These are phyloP conservation scores for Erpetoichthys calabaricus DNA, from an alignment of 2,797 vertebrate species.

Conservation along the genomic window DNA sequence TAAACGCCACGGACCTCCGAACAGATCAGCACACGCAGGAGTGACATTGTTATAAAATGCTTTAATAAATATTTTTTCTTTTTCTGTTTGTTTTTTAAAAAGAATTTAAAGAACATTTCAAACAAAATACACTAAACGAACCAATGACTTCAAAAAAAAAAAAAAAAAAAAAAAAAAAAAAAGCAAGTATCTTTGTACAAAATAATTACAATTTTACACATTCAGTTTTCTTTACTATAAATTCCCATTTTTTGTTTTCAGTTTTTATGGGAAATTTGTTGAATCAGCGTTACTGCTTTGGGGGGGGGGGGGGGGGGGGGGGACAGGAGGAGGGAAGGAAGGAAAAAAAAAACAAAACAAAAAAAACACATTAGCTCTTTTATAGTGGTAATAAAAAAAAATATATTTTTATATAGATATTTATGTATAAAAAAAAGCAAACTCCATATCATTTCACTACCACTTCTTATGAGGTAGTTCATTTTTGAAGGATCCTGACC, in stretches of 20 bases:
- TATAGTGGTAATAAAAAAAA: slow-evolving; percentile 27
- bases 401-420: slow-evolving; percentile 24
- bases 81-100: slow-evolving; percentile 39
- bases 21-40: too few relatives aligned
- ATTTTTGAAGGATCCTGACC: slow-evolving; percentile 26
- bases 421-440: slow-evolving; percentile 9
- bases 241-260: slow-evolving; percentile 23
- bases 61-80: slow-evolving; percentile 84
- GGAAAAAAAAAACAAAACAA: slow-evolving; percentile 13
- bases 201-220: slow-evolving; percentile 52
- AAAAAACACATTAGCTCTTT: slow-evolving; percentile 32
- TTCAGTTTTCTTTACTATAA: slow-evolving; percentile 28
- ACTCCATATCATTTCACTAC: slow-evolving; percentile 28
- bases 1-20: too few relatives aligned
- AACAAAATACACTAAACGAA: slow-evolving; percentile 67
- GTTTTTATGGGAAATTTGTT: slow-evolving; percentile 18
- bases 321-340: too few relatives aligned
- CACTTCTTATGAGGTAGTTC: slow-evolving; percentile 39
- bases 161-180: slow-evolving; percentile 33
- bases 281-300: slow-evolving; percentile 3
- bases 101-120: slow-evolving; percentile 56
- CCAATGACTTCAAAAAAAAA: slow-evolving; percentile 47
- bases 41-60: slow-evolving; percentile 72
- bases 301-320: too few relatives aligned
- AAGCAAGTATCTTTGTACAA: slow-evolving; percentile 61